These are phyloP conservation scores for Oasisia sp. DNA, from an alignment of 2,888 invertebrate species.

Conservation along the genomic window DNA sequence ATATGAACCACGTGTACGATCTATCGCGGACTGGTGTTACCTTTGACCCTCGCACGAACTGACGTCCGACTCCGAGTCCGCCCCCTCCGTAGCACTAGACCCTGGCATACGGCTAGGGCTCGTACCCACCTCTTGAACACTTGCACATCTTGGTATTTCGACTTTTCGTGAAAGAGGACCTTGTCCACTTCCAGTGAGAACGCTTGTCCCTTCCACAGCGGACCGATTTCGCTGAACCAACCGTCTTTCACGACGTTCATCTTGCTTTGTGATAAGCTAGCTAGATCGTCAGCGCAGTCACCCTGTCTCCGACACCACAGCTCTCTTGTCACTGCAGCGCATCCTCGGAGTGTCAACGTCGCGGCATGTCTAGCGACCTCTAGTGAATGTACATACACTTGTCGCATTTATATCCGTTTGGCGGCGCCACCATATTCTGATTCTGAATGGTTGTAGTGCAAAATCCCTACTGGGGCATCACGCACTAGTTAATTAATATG, in stretches of 20 bases:
- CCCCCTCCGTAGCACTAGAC: background rate
- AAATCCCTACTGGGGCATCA: too few species aligned
- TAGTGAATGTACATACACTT: background rate
- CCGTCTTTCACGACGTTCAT: constrained; percentile 68
- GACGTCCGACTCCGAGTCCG: background rate
- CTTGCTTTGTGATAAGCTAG: constrained; percentile 21
- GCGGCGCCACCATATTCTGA: background rate
- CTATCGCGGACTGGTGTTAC: background rate
- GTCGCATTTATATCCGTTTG: background rate
- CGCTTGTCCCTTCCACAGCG: constrained; percentile 59
- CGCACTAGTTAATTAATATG: too few species aligned
- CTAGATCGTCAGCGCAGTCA: background rate
- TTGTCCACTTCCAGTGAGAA: constrained; percentile 60
- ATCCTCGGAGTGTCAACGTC: background rate
- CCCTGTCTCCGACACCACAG: background rate
- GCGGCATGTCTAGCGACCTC: background rate
- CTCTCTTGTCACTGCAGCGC: background rate
- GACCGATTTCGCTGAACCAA: constrained; percentile 91
- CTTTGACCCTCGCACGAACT: background rate
- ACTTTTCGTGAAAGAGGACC: constrained; percentile 57
- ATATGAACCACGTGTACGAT: background rate
- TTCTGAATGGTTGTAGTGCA: too few species aligned
- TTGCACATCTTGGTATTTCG: constrained; percentile 61
- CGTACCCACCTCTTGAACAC: constrained; percentile 59
- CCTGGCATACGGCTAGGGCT: background rate